phyloP scores from a whole-genome alignment of 1,140 invertebrate species.

The Lutraria rhynchaena region DNA sequence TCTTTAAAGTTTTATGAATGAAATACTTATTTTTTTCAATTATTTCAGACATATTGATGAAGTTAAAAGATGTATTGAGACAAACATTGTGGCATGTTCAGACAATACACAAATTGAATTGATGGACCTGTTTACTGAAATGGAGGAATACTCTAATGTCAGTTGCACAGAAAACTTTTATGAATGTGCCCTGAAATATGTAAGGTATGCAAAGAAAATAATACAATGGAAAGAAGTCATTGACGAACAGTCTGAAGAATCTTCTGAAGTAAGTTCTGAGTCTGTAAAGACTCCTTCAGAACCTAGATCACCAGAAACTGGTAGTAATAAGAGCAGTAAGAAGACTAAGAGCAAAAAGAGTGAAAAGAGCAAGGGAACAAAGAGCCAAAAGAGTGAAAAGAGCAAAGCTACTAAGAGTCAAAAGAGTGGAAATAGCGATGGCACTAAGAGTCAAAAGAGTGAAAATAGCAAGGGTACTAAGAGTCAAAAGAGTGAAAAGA shows the following conservation, averaged over 20 bases:
- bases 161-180: conserved; percentile 25
- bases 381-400: too few relatives aligned
- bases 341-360: neutral
- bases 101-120: conserved; percentile 1
- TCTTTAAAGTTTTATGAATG: too few relatives aligned
- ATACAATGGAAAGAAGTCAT: conserved; percentile 15
- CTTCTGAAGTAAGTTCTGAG: neutral
- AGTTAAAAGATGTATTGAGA: conserved; percentile 9
- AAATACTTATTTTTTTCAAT: too few relatives aligned
- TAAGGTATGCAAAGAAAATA: conserved; percentile 10
- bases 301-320: too few relatives aligned
- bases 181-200: conserved; percentile 17
- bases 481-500: too few relatives aligned
- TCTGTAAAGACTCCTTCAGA: too few relatives aligned
- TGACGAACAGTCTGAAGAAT: neutral
- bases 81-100: conserved; percentile 11
- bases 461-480: too few relatives aligned
- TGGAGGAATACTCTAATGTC: conserved; percentile 6
- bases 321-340: neutral
- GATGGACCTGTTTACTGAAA: neutral
- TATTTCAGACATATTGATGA: conserved; percentile 38
- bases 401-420: too few relatives aligned
- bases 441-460: too few relatives aligned
- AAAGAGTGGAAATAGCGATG: too few relatives aligned
- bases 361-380: too few relatives aligned